These are phyloP conservation scores for Cephus cinctus DNA, from an alignment of 1,140 invertebrate genomes.

Conservation along the genomic window DNA sequence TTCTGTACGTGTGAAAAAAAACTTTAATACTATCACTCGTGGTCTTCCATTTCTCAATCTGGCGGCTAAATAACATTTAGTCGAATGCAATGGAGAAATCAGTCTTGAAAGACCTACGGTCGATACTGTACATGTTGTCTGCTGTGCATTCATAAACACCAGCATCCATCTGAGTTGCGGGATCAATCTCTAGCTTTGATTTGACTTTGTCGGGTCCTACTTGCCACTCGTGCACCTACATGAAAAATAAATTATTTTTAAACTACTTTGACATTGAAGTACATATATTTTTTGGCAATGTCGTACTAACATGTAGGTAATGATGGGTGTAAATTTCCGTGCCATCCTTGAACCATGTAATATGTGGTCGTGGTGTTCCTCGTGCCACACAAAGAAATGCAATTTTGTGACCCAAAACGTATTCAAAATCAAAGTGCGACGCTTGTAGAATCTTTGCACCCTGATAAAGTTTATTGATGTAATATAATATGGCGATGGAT, in stretches of 20 bases:
- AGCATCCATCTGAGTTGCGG: slow-evolving; percentile 89
- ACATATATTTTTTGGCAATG: too few relatives aligned
- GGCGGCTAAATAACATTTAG: too few relatives aligned
- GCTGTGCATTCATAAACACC: slow-evolving; percentile 88
- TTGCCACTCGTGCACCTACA: slow-evolving; percentile 84
- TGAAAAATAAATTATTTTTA: too few relatives aligned
- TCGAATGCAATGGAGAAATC: slow-evolving; percentile 89
- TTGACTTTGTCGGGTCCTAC: slow-evolving; percentile 80
- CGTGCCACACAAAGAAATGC: slow-evolving; percentile 86
- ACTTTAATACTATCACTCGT: too few relatives aligned
- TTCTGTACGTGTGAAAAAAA: slow-evolving; percentile 7
- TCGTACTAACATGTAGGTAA: slow-evolving; percentile 84
- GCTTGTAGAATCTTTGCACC: slow-evolving; percentile 87
- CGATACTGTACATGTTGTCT: slow-evolving; percentile 92
- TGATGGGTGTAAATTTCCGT: slow-evolving; percentile 84
- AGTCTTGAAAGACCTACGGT: slow-evolving; percentile 84
- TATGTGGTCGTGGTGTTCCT: slow-evolving; percentile 80
- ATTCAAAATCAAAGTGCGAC: slow-evolving; percentile 92
- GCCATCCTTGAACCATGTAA: slow-evolving; percentile 92
- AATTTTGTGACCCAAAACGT: slow-evolving; percentile 89
- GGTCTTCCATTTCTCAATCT: too few relatives aligned
- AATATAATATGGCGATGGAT: not conserved
- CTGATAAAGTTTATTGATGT: slow-evolving; percentile 54
- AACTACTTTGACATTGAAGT: too few relatives aligned
- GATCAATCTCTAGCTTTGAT: slow-evolving; percentile 91